These are phyloP conservation scores for Porites lutea DNA, from an alignment of 64 coral and sea anemone species.

Conservation along the genomic window DNA sequence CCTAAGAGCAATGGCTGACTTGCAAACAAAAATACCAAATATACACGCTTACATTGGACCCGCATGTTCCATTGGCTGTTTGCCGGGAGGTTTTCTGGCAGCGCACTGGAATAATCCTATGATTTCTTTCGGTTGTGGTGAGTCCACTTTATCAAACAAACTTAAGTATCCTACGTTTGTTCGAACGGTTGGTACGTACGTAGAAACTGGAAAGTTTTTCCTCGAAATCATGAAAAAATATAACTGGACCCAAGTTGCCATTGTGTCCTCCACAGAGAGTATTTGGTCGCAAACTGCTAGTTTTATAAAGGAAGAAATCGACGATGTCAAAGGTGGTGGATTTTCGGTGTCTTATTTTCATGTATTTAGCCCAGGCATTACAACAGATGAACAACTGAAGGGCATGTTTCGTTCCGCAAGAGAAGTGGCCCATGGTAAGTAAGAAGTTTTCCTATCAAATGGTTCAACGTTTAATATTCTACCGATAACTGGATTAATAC, in stretches of 20 bases:
- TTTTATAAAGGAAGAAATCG: constrained; percentile 62
- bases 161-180: constrained; percentile 72
- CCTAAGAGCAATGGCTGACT: constrained; percentile 61
- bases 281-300: constrained; percentile 80
- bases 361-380: constrained; percentile 65
- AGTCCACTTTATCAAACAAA: constrained; percentile 66
- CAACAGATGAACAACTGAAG: constrained; percentile 50
- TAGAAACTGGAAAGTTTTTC: constrained; percentile 62
- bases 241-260: constrained; percentile 71
- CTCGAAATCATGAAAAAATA: constrained; percentile 54
- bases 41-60: constrained; percentile 75
- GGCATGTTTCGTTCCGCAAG: constrained; percentile 66
- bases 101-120: constrained; percentile 85
- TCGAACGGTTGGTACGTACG: constrained; percentile 71
- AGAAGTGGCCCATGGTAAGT: constrained; percentile 75
- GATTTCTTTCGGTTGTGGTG: constrained; percentile 79
- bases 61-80: constrained; percentile 76
- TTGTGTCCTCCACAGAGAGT: constrained; percentile 78
- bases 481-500: neutral
- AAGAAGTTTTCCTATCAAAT: neutral
- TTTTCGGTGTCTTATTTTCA: constrained; percentile 81
- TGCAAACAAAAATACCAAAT: constrained; percentile 27
- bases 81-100: constrained; percentile 58
- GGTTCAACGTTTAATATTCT: too few species aligned
- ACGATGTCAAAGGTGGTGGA: neutral